These are phyloP conservation scores for Brachystomella parvula DNA, from an alignment of 1,140 invertebrate genomes.

Conservation along the genomic window DNA sequence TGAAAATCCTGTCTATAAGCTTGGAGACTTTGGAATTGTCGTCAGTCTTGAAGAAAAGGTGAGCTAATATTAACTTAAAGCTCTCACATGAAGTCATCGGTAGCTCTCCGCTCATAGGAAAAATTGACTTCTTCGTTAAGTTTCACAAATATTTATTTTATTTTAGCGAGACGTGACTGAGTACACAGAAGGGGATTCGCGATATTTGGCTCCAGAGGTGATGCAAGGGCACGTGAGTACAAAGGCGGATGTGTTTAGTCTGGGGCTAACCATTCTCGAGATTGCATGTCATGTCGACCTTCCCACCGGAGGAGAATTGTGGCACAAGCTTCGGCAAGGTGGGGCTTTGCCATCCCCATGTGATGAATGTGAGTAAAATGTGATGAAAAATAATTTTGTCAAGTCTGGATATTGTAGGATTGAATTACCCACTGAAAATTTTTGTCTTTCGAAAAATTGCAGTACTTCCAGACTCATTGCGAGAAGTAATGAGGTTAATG, in stretches of 20 bases:
- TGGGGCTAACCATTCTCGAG: slow-evolving; percentile 66
- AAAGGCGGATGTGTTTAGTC: slow-evolving; percentile 56
- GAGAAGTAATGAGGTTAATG: slow-evolving; percentile 26
- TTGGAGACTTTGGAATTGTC: slow-evolving; percentile 57
- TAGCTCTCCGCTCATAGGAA: neutral
- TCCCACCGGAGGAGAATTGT: slow-evolving; percentile 56
- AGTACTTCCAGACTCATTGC: slow-evolving; percentile 32
- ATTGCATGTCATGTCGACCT: slow-evolving; percentile 61
- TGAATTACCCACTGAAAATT: neutral
- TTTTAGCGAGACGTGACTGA: slow-evolving; percentile 47
- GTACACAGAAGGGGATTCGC: slow-evolving; percentile 63
- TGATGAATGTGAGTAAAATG: slow-evolving; percentile 27
- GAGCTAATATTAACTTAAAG: slow-evolving; percentile 29
- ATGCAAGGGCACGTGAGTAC: slow-evolving; percentile 55
- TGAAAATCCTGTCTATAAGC: slow-evolving; percentile 48
- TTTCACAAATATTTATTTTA: slow-evolving; percentile 16
- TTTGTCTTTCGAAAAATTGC: slow-evolving; percentile 1
- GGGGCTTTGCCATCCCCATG: slow-evolving; percentile 30
- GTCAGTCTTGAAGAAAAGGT: slow-evolving; percentile 50
- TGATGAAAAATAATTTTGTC: neutral
- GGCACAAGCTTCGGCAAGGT: slow-evolving; percentile 58
- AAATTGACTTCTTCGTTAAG: neutral
- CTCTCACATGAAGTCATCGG: too few species aligned
- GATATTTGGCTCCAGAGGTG: slow-evolving; percentile 65
- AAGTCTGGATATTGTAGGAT: neutral